Percentiles rank a stretch among this genome's conserved stretches.
phyloP scores from a whole-genome alignment of 2,113 vertebrate genomes.

The Tonatia bakeri region DNA sequence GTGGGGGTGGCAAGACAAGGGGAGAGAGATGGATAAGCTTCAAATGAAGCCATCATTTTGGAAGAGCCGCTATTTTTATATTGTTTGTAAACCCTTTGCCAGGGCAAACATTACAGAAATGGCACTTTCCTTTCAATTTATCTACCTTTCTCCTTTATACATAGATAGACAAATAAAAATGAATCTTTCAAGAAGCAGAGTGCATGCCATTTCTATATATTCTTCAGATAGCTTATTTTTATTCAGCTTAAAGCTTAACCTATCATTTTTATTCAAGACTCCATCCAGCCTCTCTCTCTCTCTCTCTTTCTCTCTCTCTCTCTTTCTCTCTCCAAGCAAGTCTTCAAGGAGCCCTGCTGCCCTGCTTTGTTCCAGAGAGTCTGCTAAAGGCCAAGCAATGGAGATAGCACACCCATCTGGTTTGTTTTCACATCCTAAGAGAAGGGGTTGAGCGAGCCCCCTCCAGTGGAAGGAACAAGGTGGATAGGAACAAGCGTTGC shows the following conservation, averaged over 20 bases:
- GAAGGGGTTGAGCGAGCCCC: conserved; percentile 67
- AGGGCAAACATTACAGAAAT: conserved; percentile 66
- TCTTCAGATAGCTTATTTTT: conserved; percentile 76
- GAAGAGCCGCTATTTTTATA: conserved; percentile 72
- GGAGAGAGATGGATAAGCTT: conserved; percentile 55
- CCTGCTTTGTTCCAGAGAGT: conserved; percentile 67
- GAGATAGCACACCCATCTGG: conserved; percentile 69
- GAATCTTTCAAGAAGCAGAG: conserved; percentile 72
- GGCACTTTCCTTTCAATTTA: conserved; percentile 76
- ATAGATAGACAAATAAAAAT: conserved; percentile 80
- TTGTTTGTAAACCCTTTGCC: conserved; percentile 76
- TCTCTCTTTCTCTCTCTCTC: conserved; percentile 40
- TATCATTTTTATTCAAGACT: conserved; percentile 76
- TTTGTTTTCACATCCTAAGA: conserved; percentile 54
- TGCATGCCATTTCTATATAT: conserved; percentile 70
- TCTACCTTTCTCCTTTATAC: conserved; percentile 72
- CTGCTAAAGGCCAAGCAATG: conserved; percentile 53
- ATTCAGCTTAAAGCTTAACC: conserved; percentile 70
- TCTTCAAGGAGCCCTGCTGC: conserved; percentile 65
- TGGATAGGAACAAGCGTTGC: conserved; percentile 22
- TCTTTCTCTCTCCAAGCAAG: conserved; percentile 52
- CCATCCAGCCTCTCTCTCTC: conserved; percentile 45
- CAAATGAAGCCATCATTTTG: conserved; percentile 60
- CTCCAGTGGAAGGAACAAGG: conserved; percentile 68
- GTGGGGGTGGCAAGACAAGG: neutral